A percentile compares a stretch with the other conserved stretches of the same genome.
These are phyloP conservation scores for Uropetala carovei DNA, from an alignment of 2,888 invertebrate species.

Conservation along the genomic window DNA sequence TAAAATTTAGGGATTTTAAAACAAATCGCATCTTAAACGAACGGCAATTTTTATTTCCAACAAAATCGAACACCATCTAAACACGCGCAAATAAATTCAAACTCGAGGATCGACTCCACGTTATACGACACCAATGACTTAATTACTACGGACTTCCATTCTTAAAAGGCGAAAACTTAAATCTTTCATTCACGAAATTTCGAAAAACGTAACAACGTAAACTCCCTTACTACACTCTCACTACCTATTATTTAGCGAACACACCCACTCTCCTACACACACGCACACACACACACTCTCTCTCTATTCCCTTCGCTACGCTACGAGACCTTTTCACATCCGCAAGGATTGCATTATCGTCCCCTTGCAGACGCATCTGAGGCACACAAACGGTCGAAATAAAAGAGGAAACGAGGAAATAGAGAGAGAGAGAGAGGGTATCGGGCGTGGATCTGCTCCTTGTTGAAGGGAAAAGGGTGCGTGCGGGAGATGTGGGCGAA, in stretches of 20 bases:
- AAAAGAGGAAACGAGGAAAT: constrained; percentile 52
- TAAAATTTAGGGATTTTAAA: too few species aligned
- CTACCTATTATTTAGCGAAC: neutral
- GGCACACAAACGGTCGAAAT: constrained; percentile 60
- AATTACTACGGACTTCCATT: too few species aligned
- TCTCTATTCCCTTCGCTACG: constrained; percentile 5
- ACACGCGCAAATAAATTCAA: too few species aligned
- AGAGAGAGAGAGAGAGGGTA: constrained; percentile 5
- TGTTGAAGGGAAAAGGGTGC: neutral
- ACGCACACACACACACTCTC: neutral
- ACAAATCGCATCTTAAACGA: too few species aligned
- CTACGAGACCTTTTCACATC: constrained; percentile 49
- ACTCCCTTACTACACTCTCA: neutral
- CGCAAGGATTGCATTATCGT: constrained; percentile 62
- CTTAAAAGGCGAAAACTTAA: too few species aligned
- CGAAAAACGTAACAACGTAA: too few species aligned
- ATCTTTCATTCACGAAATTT: too few species aligned
- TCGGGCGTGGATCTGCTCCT: neutral
- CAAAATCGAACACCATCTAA: too few species aligned
- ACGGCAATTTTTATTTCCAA: too few species aligned
- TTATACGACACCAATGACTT: too few species aligned
- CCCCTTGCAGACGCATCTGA: constrained; percentile 60
- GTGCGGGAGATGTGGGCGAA: neutral
- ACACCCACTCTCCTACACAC: neutral
- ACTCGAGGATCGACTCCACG: too few species aligned